These are phyloP conservation scores for Cololabis saira DNA, from an alignment of 2,113 vertebrate species.

Conservation along the genomic window DNA sequence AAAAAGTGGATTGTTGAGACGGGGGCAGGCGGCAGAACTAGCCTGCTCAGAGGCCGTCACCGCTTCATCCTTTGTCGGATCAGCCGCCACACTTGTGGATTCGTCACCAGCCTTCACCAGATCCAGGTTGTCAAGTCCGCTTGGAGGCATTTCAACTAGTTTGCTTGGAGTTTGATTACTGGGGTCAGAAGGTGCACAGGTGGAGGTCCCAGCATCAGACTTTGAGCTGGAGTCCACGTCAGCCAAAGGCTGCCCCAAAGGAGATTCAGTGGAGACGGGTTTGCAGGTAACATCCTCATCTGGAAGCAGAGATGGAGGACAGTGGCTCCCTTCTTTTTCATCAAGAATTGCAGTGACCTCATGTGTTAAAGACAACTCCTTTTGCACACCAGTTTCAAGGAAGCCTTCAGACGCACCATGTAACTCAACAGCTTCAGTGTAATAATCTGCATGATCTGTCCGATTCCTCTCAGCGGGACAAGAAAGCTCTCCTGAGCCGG, in stretches of 20 bases:
- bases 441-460: constrained; percentile 18
- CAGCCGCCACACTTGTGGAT: neutral
- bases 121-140: constrained; percentile 19
- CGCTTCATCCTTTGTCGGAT: constrained; percentile 35
- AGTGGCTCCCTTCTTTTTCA: constrained; percentile 37
- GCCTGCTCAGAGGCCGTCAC: constrained; percentile 19
- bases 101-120: neutral
- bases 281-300: constrained; percentile 15
- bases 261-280: constrained; percentile 7
- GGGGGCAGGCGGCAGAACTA: constrained; percentile 26
- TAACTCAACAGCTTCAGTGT: neutral
- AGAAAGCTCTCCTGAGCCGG: constrained; percentile 12
- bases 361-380: constrained; percentile 13
- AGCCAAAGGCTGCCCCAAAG: constrained; percentile 1
- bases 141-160: constrained; percentile 33
- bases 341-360: constrained; percentile 11
- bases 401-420: constrained; percentile 19
- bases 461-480: constrained; percentile 28
- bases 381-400: constrained; percentile 4
- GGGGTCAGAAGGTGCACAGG: constrained; percentile 5
- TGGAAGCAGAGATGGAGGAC: constrained; percentile 14
- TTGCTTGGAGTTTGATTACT: constrained; percentile 25
- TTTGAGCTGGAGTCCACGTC: constrained; percentile 18
- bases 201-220: constrained; percentile 19
- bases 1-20: constrained; percentile 49